phyloP scores from a whole-genome alignment of 2,113 vertebrate genomes.

The Nibea albiflora region DNA sequence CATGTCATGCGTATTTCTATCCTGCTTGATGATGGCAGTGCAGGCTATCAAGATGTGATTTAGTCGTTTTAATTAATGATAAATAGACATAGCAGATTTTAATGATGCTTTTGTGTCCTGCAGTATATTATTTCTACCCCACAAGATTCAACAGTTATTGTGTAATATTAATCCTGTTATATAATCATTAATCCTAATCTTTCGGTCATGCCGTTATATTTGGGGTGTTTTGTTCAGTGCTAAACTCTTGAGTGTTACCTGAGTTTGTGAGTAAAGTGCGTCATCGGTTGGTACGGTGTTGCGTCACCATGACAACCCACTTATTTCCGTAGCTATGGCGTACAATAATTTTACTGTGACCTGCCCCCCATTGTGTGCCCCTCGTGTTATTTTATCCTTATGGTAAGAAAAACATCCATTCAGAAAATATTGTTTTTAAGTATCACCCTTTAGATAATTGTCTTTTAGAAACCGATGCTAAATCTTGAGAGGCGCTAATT shows the following conservation, averaged over 20 bases:
- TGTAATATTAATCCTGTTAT: background rate
- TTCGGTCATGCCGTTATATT: background rate
- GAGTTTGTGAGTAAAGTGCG: slow-evolving; percentile 36
- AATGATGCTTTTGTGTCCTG: background rate
- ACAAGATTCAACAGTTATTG: background rate
- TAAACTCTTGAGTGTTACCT: background rate
- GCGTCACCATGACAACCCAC: slow-evolving; percentile 48
- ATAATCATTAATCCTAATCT: too few species aligned
- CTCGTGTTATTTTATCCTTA: background rate
- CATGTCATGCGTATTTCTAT: background rate
- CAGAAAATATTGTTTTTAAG: too few species aligned
- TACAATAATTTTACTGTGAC: background rate
- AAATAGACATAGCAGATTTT: background rate
- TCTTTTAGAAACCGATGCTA: background rate
- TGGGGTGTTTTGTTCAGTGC: background rate
- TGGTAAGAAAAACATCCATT: background rate
- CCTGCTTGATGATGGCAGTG: background rate
- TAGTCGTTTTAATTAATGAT: background rate
- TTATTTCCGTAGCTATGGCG: background rate
- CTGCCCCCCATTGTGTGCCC: background rate
- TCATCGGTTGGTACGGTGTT: slow-evolving; percentile 22
- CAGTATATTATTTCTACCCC: background rate
- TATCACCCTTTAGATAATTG: background rate
- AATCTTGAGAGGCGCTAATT: background rate
- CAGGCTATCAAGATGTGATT: background rate